Percentiles rank a stretch among this genome's conserved stretches.
phyloP scores from a whole-genome alignment of 2,797 vertebrate species.

The Sebastes dallii region DNA sequence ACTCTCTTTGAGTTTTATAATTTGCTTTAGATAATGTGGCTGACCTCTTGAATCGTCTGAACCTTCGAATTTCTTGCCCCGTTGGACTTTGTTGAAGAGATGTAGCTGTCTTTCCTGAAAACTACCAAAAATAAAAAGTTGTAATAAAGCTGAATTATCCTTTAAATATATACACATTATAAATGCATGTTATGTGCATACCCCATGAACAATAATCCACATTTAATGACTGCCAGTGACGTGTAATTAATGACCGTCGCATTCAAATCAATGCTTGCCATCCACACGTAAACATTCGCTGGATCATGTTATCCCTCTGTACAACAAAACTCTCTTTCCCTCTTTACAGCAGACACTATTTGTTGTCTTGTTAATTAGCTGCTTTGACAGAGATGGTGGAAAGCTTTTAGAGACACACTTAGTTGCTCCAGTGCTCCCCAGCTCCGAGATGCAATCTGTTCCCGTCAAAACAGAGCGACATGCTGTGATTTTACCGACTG shows the following conservation, averaged over 20 bases:
- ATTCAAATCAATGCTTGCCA: conserved; percentile 11
- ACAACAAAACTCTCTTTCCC: not conserved
- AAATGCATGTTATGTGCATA: not conserved
- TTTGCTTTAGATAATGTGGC: not conserved
- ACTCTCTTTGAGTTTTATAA: not conserved
- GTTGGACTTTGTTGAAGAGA: not conserved
- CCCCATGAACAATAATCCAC: not conserved
- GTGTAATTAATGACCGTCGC: conserved; percentile 5
- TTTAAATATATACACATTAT: not conserved
- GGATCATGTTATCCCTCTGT: not conserved
- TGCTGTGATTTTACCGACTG: conserved; percentile 23
- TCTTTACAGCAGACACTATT: conserved; percentile 11
- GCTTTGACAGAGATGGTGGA: conserved; percentile 51
- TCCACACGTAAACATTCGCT: conserved; percentile 11
- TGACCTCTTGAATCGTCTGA: not conserved
- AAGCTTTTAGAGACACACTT: conserved; percentile 56
- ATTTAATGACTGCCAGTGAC: not conserved
- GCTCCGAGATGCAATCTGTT: conserved; percentile 60
- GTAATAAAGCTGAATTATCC: not conserved
- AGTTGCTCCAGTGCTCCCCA: conserved; percentile 45
- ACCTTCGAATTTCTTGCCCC: not conserved
- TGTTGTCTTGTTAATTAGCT: conserved; percentile 61
- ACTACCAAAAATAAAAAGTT: not conserved
- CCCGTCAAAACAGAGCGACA: conserved; percentile 28
- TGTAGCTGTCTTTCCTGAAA: not conserved